Percentiles rank a stretch among this genome's conserved stretches.
phyloP scores from a whole-genome alignment of 23 tunicate genomes.

The Ascidia mentula region DNA sequence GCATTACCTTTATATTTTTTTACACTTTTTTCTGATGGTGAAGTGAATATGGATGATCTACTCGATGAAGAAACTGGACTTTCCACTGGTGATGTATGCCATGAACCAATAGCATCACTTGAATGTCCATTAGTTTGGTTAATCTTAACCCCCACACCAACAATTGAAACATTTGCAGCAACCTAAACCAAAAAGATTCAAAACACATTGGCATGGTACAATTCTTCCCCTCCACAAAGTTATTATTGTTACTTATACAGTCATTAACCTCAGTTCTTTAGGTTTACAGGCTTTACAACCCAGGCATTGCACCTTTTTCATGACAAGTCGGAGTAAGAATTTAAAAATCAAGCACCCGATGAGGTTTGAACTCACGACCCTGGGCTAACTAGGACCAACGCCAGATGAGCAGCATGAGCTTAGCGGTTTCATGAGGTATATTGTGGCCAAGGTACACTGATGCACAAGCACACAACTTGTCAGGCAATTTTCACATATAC shows the following conservation, averaged over 20 bases:
- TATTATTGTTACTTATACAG: background rate
- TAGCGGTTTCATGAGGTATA: too few relatives aligned
- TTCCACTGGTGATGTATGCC: background rate
- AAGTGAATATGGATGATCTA: background rate
- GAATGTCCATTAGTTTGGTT: background rate
- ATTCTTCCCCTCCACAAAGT: background rate
- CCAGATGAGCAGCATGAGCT: too few relatives aligned
- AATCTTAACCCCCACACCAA: conserved; percentile 35
- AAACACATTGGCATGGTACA: background rate
- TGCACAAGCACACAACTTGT: too few relatives aligned
- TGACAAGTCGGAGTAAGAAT: too few relatives aligned
- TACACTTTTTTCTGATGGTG: background rate
- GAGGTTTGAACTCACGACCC: too few relatives aligned
- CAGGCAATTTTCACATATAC: too few relatives aligned
- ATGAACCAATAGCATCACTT: background rate
- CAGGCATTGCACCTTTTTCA: too few relatives aligned
- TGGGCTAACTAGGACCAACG: too few relatives aligned
- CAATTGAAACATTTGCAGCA: conserved; percentile 48
- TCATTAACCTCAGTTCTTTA: too few relatives aligned
- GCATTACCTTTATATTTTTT: background rate
- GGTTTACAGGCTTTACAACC: too few relatives aligned
- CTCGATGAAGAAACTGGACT: background rate
- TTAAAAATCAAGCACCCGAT: too few relatives aligned
- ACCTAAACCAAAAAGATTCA: conserved; percentile 20
- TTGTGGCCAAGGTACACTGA: too few relatives aligned